Base-by-base conservation (phyloP, 2,113 vertebrate genomes). In the Rhinoderma darwinii region DNA sequence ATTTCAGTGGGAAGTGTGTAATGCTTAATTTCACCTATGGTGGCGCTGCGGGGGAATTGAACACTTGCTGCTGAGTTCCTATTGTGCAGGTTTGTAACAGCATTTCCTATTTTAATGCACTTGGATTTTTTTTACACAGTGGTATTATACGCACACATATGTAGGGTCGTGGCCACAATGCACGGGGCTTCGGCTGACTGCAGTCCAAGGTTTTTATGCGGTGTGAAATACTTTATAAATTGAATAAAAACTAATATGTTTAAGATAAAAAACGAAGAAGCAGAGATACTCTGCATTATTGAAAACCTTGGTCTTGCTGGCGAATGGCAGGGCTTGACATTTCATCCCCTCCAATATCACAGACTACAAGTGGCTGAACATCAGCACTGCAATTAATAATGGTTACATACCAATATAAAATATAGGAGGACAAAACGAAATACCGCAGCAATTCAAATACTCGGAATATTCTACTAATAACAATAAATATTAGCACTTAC, bases 401-500 rank as follows among this genome's bases (percentile, higher is more conserved):
- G 32, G 75, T 54, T 14, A 15, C 27, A 54, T 30, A 79, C 27
- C 32, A n/a, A n/a, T 59, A 39, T n/a, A 25, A 35, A 80, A 61
- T 39, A 80, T 22, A 18, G 14, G n/a, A 27, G 14, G 25, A 25
- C 39, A 74, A 44, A 74, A 74, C 30, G 27, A n/a, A 25, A 25
- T n/a, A 10, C 9, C 5, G 25, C 0, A 4, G 15, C 9, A 4
- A 41, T 59, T 8, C 17, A 81, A 81, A 80, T n/a, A n/a, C n/a
- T 35, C 77, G 39, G 8, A 80, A 59, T 41, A 17, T 4, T 81
- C 78, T 35, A 37, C 39, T 61, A 61, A 17, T 61, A n/a, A 61
- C 10, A 81, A 81, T 81, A 81, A 81, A 81, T 81, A 81, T 22
- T 43, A 41, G 41, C 18, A 61, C 14, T 77, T 30, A 47, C 44